phyloP scores from a whole-genome alignment of 2,113 vertebrate genomes.

The Cyanoliseus patagonus region DNA sequence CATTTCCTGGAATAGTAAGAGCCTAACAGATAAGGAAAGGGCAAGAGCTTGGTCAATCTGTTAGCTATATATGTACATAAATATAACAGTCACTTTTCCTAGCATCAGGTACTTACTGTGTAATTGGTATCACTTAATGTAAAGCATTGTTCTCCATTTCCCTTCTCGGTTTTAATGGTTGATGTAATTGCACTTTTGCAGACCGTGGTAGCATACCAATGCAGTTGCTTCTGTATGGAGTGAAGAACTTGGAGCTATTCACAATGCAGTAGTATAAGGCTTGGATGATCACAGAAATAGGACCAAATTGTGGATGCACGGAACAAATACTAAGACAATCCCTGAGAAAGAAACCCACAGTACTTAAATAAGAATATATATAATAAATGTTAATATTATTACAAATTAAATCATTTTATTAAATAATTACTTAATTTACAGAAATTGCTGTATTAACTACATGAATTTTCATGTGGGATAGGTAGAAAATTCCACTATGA shows the following conservation, averaged over 20 bases:
- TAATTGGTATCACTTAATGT: conserved; percentile 42
- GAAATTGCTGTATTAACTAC: neutral
- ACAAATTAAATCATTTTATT: neutral
- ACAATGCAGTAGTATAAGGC: neutral
- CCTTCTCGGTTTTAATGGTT: neutral
- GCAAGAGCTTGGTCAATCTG: conserved; percentile 13
- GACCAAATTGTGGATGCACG: neutral
- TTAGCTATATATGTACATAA: conserved; percentile 27
- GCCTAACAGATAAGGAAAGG: conserved; percentile 3
- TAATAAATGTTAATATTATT: neutral
- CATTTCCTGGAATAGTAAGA: conserved; percentile 18
- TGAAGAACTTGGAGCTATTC: neutral
- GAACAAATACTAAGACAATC: neutral
- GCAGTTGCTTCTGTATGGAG: neutral
- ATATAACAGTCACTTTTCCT: conserved; percentile 42
- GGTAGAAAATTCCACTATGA: neutral
- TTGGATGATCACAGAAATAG: neutral
- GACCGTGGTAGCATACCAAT: neutral
- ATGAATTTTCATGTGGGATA: neutral
- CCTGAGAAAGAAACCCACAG: neutral
- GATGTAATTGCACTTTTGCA: conserved; percentile 37
- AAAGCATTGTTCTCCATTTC: conserved; percentile 16
- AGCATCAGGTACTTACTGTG: conserved; percentile 43
- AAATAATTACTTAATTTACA: neutral
- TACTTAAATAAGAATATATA: neutral